Percentiles rank a stretch among this genome's conserved stretches.
phyloP scores from a whole-genome alignment of 2,113 vertebrate genomes.

The Coregonus clupeaformis region DNA sequence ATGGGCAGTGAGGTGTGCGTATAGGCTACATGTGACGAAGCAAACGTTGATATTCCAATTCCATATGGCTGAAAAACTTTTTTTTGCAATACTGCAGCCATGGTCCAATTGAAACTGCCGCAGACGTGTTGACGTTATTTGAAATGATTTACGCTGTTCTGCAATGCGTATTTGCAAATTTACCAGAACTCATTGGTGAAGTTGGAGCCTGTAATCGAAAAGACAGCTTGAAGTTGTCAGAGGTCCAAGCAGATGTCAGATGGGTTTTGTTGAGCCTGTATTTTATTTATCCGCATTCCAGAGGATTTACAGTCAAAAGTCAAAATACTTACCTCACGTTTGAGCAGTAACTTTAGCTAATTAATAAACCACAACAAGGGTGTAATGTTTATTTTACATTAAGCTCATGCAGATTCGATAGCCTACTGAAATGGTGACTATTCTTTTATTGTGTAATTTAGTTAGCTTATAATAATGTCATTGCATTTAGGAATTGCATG shows the following conservation, averaged over 20 bases:
- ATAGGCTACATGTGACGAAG: neutral
- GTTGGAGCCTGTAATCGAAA: slow-evolving; percentile 17
- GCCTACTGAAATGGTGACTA: too few relatives aligned
- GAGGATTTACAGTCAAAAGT: neutral
- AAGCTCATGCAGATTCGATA: too few relatives aligned
- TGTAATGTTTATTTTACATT: too few relatives aligned
- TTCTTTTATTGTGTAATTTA: too few relatives aligned
- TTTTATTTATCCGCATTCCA: neutral
- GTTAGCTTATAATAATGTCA: too few relatives aligned
- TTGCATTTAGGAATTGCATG: too few relatives aligned
- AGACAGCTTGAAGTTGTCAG: slow-evolving; percentile 23
- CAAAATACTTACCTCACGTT: too few relatives aligned
- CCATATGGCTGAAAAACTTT: neutral
- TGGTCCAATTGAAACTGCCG: neutral
- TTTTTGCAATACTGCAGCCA: neutral
- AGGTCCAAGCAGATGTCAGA: slow-evolving; percentile 13
- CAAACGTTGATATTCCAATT: neutral
- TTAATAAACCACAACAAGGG: too few relatives aligned
- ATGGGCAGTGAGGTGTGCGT: neutral
- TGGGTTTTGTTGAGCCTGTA: slow-evolving; percentile 12
- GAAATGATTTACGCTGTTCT: neutral
- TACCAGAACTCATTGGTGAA: slow-evolving; percentile 10
- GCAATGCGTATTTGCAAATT: slow-evolving; percentile 1
- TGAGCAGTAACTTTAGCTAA: too few relatives aligned
- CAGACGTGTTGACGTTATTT: neutral